Base-by-base conservation (phyloP, 2,113 vertebrate genomes). In the Alethe castanea region DNA sequence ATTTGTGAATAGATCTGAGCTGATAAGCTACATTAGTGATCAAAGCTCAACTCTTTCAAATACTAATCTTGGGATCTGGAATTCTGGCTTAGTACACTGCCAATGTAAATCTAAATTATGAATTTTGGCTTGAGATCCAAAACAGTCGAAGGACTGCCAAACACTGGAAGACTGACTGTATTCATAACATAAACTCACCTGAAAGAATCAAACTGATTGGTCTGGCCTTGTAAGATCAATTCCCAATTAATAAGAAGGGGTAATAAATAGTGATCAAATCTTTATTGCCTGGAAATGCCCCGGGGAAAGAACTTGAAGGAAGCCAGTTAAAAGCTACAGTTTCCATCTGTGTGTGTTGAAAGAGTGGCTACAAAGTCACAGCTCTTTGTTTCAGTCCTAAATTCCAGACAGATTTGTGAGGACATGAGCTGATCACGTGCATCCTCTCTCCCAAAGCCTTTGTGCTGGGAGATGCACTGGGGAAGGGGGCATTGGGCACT, bases 31-130 rank as follows among this genome's bases (percentile, higher is more conserved):
- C 33, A 26, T 9, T 50, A 48, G 65, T 36, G 42, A 90, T 50
- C 52, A 94, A 84, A 94, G 47, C 44, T 74, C 35, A 74, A 7
- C 24, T 66, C 44, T 71, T 86, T 62, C 29, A 84, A 78, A 28
- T 38, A 56, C 36, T 56, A 20, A 3, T 66, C 35, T 62, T 66
- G 77, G 11, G 33, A 83, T 57, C 45, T 65, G 36, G 22, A 31
- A 56, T 64, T 90, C 62, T 86, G 69, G 11, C 35, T 69, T 70
- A 81, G 15, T 26, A 38, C 15, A 26, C 60, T 78, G 60, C 35
- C 50, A 77, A 19, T 0, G 1, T n/a, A 86, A 48, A 42, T 8
- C 14, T 53, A 65, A 92, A 80, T 65, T 53, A 80, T 1, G 1
- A 86, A 67, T 87, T 67, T 77, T 86, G 42, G 22, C 29, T 91